Conservation (phyloP, 2,888 invertebrate species). For the Papilio elwesi region DNA sequence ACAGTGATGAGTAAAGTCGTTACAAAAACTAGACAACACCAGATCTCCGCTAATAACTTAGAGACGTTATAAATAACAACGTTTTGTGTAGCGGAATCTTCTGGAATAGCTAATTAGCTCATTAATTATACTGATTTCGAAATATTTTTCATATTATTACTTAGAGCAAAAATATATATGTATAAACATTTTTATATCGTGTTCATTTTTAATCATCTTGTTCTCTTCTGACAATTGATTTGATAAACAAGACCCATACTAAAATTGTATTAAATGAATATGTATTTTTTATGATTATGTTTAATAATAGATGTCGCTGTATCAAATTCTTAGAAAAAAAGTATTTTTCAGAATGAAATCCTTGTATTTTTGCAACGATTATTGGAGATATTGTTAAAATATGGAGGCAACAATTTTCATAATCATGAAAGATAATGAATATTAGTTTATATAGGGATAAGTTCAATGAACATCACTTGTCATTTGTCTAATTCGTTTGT, state of each 20-base stretch:
- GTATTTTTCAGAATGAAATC: no score
- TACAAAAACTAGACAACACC: background rate
- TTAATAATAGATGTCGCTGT: background rate
- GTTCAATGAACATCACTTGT: no score
- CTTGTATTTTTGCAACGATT: no score
- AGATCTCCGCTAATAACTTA: background rate
- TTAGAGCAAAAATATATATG: background rate
- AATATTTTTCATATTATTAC: background rate
- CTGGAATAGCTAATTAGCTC: background rate
- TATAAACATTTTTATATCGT: background rate
- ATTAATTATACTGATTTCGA: background rate
- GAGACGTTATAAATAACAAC: background rate
- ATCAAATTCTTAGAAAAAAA: no score
- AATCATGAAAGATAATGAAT: no score
- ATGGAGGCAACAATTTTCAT: no score
- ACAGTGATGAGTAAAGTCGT: no score
- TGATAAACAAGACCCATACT: background rate
- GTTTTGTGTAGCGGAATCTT: background rate
- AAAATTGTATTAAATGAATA: background rate
- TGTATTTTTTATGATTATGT: no score
- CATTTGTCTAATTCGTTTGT: no score
- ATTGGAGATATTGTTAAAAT: no score
- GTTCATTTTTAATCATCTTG: no score
- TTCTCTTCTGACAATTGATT: background rate
- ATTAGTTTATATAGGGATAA: no score